phyloP scores from a whole-genome alignment of 2,113 vertebrate species.

The Cyanoramphus novaezelandiae region DNA sequence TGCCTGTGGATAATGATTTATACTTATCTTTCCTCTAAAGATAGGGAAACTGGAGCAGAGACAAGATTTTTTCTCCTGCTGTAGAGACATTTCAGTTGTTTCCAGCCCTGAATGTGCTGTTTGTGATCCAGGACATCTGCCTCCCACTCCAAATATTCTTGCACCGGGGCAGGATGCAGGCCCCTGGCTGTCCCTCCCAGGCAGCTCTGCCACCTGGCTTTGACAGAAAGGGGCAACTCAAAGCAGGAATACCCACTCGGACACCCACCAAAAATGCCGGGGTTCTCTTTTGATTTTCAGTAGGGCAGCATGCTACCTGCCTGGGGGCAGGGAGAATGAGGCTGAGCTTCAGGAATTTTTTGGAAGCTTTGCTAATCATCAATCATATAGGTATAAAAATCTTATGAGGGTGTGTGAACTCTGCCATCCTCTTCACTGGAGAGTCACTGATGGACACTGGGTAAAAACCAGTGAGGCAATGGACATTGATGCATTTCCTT shows the following conservation, averaged over 20 bases:
- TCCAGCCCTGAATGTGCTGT: not conserved
- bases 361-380: not conserved
- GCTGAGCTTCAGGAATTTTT: not conserved
- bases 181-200: not conserved
- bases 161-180: not conserved
- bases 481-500: not conserved
- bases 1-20: not conserved
- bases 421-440: not conserved
- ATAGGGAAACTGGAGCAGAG: not conserved
- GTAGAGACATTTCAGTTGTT: not conserved
- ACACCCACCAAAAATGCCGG: not conserved
- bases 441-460: not conserved
- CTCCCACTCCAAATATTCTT: not conserved
- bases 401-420: not conserved
- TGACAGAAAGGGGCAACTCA: not conserved
- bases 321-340: accelerated
- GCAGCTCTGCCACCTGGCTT: not conserved
- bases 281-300: not conserved
- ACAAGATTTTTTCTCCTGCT: not conserved
- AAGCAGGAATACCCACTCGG: not conserved
- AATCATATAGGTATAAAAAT: not conserved
- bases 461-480: not conserved
- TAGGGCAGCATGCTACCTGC: accelerated
- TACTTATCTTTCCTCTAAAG: not conserved
- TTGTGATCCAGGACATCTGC: not conserved